Evolutionary conservation across 1,140 invertebrate genomes (phyloP).

Genomic region (Drosophila ogumai): DNA sequence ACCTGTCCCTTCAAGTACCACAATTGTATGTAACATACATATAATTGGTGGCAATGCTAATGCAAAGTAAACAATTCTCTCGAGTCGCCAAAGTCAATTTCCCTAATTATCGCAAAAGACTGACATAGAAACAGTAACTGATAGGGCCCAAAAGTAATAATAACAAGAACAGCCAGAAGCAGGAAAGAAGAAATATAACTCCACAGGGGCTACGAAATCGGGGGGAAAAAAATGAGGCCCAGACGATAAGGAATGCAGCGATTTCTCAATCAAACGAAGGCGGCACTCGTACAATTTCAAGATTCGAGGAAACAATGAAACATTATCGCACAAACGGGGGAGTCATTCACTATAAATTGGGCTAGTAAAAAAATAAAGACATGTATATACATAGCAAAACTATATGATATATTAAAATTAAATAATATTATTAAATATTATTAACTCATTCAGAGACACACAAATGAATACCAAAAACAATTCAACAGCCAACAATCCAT

Average conservation of each 20-base stretch:
- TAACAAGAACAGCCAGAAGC: slow-evolving; percentile 13
- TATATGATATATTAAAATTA: no score
- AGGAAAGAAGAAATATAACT: slow-evolving; percentile 22
- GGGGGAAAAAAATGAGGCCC: background rate
- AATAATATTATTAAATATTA: no score
- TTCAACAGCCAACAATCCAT: no score
- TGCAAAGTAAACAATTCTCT: slow-evolving; percentile 21
- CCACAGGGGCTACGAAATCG: background rate
- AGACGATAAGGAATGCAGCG: slow-evolving; percentile 37
- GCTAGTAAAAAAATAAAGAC: background rate
- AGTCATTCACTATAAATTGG: slow-evolving; percentile 4
- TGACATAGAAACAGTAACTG: slow-evolving; percentile 22
- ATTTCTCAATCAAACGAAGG: slow-evolving; percentile 49
- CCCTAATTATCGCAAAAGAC: background rate
- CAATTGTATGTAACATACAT: background rate
- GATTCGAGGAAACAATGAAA: slow-evolving; percentile 50
- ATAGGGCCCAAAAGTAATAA: slow-evolving; percentile 16
- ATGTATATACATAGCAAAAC: no score
- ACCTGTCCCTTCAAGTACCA: slow-evolving; percentile 20
- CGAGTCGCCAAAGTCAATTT: slow-evolving; percentile 25
- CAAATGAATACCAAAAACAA: no score
- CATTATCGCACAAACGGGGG: slow-evolving; percentile 47
- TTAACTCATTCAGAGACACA: no score
- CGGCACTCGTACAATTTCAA: slow-evolving; percentile 15
- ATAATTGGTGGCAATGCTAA: slow-evolving; percentile 31